Evolutionary conservation across 2,888 invertebrate genomes (phyloP).

Genomic region (Automeris io): DNA sequence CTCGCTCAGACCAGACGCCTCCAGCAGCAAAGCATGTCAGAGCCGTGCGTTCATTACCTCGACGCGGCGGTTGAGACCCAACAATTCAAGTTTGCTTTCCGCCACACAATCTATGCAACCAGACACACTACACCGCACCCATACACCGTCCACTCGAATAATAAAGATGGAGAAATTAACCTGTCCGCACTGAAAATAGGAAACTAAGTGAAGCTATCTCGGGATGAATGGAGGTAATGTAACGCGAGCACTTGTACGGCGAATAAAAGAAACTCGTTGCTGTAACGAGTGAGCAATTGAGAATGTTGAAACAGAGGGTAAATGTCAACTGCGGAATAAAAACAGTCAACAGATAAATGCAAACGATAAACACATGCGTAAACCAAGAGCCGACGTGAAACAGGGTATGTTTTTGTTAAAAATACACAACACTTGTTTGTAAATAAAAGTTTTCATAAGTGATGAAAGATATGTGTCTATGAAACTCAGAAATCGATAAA

Average conservation of each 20-base stretch:
- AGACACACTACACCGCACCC: conserved; percentile 62
- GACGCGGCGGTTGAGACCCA: conserved; percentile 58
- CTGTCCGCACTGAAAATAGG: conserved; percentile 67
- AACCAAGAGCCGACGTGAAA: conserved; percentile 59
- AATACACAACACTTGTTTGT: conserved; percentile 11
- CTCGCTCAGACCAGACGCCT: conserved; percentile 67
- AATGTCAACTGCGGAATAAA: conserved; percentile 74
- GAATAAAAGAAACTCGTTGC: conserved; percentile 73
- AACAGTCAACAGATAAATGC: conserved; percentile 77
- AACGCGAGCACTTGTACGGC: conserved; percentile 60
- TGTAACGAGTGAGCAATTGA: conserved; percentile 45
- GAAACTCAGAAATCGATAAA: conserved; percentile 51
- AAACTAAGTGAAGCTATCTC: conserved; percentile 77
- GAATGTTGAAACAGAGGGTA: conserved; percentile 72
- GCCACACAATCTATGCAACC: conserved; percentile 71
- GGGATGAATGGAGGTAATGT: conserved; percentile 70
- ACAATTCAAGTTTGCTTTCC: conserved; percentile 77
- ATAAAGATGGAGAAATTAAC: conserved; percentile 76
- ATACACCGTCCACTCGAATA: conserved; percentile 72
- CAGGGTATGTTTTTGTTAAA: conserved; percentile 49
- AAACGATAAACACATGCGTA: conserved; percentile 70
- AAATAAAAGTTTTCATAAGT: conserved; percentile 18
- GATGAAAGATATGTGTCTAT: conserved; percentile 14
- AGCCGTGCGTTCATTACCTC: conserved; percentile 75
- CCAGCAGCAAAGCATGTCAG: conserved; percentile 64